These are phyloP conservation scores for Rhynchomys soricoides DNA, from an alignment of 2,113 vertebrate genomes.

Conservation along the genomic window DNA sequence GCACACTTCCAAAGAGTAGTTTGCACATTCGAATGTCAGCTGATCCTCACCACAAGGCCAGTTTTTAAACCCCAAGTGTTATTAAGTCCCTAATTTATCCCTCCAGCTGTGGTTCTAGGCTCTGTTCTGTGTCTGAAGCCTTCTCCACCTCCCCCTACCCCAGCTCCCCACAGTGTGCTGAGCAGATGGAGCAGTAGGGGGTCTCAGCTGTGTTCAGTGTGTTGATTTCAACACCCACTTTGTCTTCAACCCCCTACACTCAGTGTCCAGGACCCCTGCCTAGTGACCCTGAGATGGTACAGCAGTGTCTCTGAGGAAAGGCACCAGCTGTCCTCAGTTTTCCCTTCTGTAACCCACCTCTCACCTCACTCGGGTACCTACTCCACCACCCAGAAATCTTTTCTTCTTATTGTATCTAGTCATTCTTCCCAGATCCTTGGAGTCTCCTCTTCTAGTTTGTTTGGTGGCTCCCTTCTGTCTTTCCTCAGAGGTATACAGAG, in stretches of 20 bases:
- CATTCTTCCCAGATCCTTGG: background rate
- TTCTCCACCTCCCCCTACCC: background rate
- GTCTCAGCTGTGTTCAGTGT: background rate
- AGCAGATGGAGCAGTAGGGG: background rate
- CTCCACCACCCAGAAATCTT: background rate
- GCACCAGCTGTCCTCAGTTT: background rate
- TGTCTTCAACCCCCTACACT: background rate
- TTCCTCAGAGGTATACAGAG: background rate
- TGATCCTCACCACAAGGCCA: background rate
- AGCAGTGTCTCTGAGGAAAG: background rate
- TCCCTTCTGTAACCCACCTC: background rate
- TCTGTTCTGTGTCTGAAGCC: conserved; percentile 6
- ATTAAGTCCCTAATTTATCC: background rate
- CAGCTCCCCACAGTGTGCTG: background rate
- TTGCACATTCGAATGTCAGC: background rate
- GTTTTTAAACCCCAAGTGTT: background rate
- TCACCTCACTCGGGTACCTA: background rate
- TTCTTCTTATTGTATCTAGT: background rate
- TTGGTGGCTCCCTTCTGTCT: fast-evolving
- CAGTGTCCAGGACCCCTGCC: background rate
- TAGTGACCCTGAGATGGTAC: background rate
- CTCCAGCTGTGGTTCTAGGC: conserved; percentile 20
- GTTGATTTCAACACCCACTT: background rate
- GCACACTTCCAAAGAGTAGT: background rate
- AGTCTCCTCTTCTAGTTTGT: background rate